phyloP scores from a whole-genome alignment of 2,797 vertebrate species.

The Pogoniulus pusillus region DNA sequence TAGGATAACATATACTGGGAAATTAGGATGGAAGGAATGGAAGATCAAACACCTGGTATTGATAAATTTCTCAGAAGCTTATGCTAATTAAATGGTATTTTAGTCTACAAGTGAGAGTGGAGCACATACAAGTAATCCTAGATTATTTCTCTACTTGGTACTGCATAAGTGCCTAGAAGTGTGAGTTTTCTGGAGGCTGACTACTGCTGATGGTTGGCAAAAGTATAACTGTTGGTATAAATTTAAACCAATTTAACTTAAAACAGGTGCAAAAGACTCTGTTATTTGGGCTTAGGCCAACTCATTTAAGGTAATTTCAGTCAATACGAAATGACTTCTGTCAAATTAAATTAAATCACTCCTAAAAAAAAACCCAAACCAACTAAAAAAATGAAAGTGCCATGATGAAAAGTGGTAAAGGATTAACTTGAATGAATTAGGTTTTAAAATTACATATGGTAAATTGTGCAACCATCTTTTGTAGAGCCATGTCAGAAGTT shows the following conservation, averaged over 20 bases:
- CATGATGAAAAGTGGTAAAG: constrained; percentile 19
- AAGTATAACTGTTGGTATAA: constrained; percentile 23
- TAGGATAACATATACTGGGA: not conserved
- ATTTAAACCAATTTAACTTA: constrained; percentile 44
- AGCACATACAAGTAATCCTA: not conserved
- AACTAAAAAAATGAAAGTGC: not conserved
- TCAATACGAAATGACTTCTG: constrained; percentile 60
- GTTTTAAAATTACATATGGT: constrained; percentile 47
- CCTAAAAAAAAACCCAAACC: not conserved
- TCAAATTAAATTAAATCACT: constrained; percentile 52
- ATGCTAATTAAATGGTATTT: not conserved
- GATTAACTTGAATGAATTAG: constrained; percentile 54
- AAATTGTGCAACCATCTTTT: constrained; percentile 10
- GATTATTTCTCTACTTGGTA: not conserved
- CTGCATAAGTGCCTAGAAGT: not conserved
- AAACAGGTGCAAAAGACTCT: constrained; percentile 60
- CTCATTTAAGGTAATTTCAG: constrained; percentile 66
- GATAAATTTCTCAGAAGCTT: not conserved
- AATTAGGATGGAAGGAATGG: not conserved
- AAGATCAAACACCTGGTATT: not conserved
- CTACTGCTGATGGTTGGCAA: not conserved
- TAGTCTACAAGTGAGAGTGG: not conserved
- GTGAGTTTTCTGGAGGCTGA: not conserved
- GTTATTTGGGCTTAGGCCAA: constrained; percentile 50
- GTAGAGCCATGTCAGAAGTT: not conserved